These are phyloP conservation scores for Coenobita brevimanus DNA, from an alignment of 1,140 invertebrate genomes.

Conservation along the genomic window DNA sequence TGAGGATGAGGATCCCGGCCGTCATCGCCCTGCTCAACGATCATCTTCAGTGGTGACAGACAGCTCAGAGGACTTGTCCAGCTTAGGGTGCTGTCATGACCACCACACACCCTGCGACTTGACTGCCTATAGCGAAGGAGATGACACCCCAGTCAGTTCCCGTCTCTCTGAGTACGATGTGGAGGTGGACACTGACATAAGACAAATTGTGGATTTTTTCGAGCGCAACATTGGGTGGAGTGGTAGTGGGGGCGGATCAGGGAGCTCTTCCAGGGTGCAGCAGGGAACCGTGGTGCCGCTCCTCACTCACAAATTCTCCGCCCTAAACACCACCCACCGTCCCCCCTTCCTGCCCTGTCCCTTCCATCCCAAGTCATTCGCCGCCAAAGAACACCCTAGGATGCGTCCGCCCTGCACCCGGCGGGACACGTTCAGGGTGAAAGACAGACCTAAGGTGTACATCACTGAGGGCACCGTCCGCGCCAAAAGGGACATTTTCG, in stretches of 20 bases:
- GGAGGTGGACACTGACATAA: slow-evolving; percentile 77
- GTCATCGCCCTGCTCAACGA: slow-evolving; percentile 77
- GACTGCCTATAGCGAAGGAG: slow-evolving; percentile 73
- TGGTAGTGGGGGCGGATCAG: slow-evolving; percentile 22
- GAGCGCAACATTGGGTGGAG: slow-evolving; percentile 77
- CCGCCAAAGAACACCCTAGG: slow-evolving; percentile 51
- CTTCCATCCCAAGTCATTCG: slow-evolving; percentile 46
- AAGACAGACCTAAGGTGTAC: slow-evolving; percentile 67
- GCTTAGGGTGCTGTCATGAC: slow-evolving; percentile 77
- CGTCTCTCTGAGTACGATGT: slow-evolving; percentile 43
- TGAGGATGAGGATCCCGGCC: slow-evolving; percentile 75
- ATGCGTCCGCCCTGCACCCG: slow-evolving; percentile 32
- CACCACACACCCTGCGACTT: slow-evolving; percentile 58
- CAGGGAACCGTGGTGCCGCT: slow-evolving; percentile 55
- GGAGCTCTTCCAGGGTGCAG: slow-evolving; percentile 27
- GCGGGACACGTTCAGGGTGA: slow-evolving; percentile 60
- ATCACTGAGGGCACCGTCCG: slow-evolving; percentile 69
- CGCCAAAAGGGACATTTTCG: slow-evolving; percentile 68
- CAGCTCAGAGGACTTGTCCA: slow-evolving; percentile 88
- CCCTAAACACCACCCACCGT: slow-evolving; percentile 31
- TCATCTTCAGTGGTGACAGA: slow-evolving; percentile 90
- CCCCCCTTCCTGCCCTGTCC: slow-evolving; percentile 15
- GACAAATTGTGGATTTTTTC: slow-evolving; percentile 91
- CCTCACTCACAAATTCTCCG: slow-evolving; percentile 51
- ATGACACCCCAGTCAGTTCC: slow-evolving; percentile 56